Conservation (phyloP, 2,113 vertebrate species). For the Dicaeum eximium region DNA sequence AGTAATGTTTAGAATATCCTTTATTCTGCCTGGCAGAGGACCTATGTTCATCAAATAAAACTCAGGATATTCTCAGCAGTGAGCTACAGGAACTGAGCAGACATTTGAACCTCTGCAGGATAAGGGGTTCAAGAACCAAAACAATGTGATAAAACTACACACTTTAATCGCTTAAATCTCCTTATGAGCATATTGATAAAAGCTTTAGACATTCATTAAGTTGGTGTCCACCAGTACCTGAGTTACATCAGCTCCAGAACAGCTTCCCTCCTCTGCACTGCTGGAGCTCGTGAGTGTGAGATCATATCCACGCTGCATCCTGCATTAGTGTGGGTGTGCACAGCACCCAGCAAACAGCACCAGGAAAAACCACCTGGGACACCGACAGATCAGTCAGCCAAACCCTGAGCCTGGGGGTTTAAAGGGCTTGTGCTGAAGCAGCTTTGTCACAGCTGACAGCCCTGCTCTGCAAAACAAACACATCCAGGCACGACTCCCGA, state of each 20-base stretch:
- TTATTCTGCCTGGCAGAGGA: background rate
- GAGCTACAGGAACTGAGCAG: background rate
- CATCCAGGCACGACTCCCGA: background rate
- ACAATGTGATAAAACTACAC: background rate
- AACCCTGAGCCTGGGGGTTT: background rate
- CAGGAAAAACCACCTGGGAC: rapidly evolving
- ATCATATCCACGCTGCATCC: background rate
- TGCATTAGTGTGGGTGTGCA: rapidly evolving
- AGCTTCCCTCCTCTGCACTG: background rate
- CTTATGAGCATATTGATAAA: background rate
- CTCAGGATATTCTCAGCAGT: background rate
- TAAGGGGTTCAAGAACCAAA: background rate
- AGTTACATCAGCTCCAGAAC: background rate
- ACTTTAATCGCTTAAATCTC: background rate
- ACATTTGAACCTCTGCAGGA: background rate
- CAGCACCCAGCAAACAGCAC: background rate
- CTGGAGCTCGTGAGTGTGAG: background rate
- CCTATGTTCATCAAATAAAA: background rate
- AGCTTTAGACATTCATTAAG: background rate
- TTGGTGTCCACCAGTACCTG: background rate
- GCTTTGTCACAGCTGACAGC: background rate
- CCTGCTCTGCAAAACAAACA: background rate
- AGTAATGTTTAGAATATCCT: background rate
- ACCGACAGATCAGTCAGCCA: too few species aligned
- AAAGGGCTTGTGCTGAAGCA: background rate